A percentile compares a stretch with the other conserved stretches of the same genome.
These are phyloP conservation scores for Ctenopoma kingsleyae DNA, from an alignment of 2,797 vertebrate species.

Conservation along the genomic window DNA sequence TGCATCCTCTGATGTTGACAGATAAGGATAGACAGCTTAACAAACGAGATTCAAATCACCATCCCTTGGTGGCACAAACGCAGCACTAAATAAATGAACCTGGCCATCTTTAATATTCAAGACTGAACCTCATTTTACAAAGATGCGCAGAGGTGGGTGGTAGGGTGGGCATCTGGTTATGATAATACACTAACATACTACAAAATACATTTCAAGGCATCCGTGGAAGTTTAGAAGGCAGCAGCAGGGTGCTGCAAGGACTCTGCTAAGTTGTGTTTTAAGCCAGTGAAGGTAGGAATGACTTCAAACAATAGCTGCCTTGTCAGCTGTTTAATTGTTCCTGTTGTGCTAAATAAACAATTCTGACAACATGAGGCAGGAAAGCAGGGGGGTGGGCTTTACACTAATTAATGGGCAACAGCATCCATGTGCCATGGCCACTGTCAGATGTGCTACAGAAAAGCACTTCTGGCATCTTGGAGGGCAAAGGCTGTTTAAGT, in stretches of 20 bases:
- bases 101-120: constrained; percentile 69
- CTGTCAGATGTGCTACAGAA: constrained; percentile 38
- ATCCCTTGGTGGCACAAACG: constrained; percentile 67
- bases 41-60: constrained; percentile 83
- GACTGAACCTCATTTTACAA: constrained; percentile 52
- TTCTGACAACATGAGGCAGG: constrained; percentile 52
- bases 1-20: constrained; percentile 76
- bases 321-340: constrained; percentile 71
- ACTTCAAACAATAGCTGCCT: constrained; percentile 56
- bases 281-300: constrained; percentile 37
- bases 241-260: constrained; percentile 45
- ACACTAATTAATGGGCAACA: constrained; percentile 72
- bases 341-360: constrained; percentile 75
- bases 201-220: constrained; percentile 67
- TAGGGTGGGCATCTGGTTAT: constrained; percentile 68
- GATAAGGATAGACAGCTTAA: constrained; percentile 82
- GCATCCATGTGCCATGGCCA: constrained; percentile 41
- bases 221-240: constrained; percentile 65
- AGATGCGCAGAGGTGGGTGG: constrained; percentile 57
- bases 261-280: constrained; percentile 43
- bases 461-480: constrained; percentile 38
- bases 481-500: constrained; percentile 19
- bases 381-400: constrained; percentile 40
- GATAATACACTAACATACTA: constrained; percentile 63
- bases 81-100: constrained; percentile 77